phyloP scores from a whole-genome alignment of 37 sponge, comb jelly and placozoan species.

The Chondrilla cf. caribensis region DNA sequence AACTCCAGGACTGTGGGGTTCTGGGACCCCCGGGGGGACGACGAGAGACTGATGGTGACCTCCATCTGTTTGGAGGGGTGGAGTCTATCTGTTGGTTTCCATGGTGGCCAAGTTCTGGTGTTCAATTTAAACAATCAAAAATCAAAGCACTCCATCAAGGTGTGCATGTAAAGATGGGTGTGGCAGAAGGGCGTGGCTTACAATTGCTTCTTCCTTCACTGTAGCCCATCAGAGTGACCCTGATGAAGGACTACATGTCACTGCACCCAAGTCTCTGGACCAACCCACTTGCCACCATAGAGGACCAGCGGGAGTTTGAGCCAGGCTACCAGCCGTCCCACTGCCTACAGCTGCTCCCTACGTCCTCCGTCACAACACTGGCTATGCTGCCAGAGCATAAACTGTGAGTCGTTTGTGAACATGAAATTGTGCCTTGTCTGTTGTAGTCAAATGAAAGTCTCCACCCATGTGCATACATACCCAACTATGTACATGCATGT shows the following conservation, averaged over 20 bases:
- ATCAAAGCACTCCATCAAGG: slow-evolving; percentile 39
- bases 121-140: slow-evolving; percentile 59
- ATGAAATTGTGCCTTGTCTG: too few species aligned
- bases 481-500: too few species aligned
- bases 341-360: slow-evolving; percentile 65
- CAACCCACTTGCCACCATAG: slow-evolving; percentile 51
- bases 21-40: slow-evolving; percentile 84
- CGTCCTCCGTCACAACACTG: slow-evolving; percentile 58
- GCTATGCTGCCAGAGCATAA: slow-evolving; percentile 54
- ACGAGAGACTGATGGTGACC: slow-evolving; percentile 69
- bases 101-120: slow-evolving; percentile 58
- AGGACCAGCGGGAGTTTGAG: slow-evolving; percentile 50
- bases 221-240: slow-evolving; percentile 1
- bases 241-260: slow-evolving; percentile 22
- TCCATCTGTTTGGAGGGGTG: slow-evolving; percentile 52
- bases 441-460: too few species aligned
- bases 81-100: slow-evolving; percentile 57
- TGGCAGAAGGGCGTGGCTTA: neutral
- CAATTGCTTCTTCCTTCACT: neutral
- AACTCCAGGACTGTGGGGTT: slow-evolving; percentile 40
- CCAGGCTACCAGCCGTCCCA: slow-evolving; percentile 78
- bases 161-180: slow-evolving; percentile 13
- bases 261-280: slow-evolving; percentile 40
- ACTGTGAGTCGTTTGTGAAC: slow-evolving; percentile 54
- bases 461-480: too few species aligned